A percentile compares a stretch with the other conserved stretches of the same genome.
Evolutionary conservation across 2,888 invertebrate genomes (phyloP).

Genomic region (Cabera pusaria): DNA sequence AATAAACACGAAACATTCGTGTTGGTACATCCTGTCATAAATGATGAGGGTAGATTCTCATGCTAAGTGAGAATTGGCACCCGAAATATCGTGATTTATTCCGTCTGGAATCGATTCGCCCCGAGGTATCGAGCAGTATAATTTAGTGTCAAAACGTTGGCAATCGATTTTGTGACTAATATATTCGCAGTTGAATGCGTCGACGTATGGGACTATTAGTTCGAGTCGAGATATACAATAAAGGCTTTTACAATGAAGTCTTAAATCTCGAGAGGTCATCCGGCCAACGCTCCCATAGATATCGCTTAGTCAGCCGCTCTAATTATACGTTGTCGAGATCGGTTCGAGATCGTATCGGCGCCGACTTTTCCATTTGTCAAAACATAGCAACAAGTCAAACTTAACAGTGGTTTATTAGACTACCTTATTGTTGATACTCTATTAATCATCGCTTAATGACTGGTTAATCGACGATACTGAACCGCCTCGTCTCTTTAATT

Average conservation of each 20-base stretch:
- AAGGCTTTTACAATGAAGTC: constrained; percentile 54
- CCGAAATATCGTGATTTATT: constrained; percentile 43
- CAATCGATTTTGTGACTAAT: constrained; percentile 62
- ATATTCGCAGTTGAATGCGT: constrained; percentile 48
- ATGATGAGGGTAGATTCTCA: constrained; percentile 36
- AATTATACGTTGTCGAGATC: constrained; percentile 55
- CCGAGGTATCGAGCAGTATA: constrained; percentile 46
- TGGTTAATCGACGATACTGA: constrained; percentile 30
- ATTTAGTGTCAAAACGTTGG: constrained; percentile 53
- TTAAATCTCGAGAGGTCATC: constrained; percentile 53
- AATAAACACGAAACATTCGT: constrained; percentile 49
- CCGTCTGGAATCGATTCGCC: constrained; percentile 43
- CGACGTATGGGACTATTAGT: constrained; percentile 45
- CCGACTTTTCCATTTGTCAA: constrained; percentile 52
- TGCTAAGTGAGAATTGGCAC: constrained; percentile 33
- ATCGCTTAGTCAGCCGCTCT: constrained; percentile 63
- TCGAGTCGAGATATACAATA: constrained; percentile 50
- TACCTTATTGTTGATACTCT: constrained; percentile 38
- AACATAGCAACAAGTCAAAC: constrained; percentile 35
- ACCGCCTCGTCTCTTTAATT: constrained; percentile 14
- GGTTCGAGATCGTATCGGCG: constrained; percentile 47
- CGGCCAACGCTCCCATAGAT: constrained; percentile 57
- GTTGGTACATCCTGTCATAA: constrained; percentile 38
- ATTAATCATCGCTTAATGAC: constrained; percentile 41
- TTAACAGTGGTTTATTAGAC: constrained; percentile 31